Percentiles rank a stretch among this genome's conserved stretches.
phyloP scores from a whole-genome alignment of 2,113 vertebrate genomes.

The Jacana jacana region DNA sequence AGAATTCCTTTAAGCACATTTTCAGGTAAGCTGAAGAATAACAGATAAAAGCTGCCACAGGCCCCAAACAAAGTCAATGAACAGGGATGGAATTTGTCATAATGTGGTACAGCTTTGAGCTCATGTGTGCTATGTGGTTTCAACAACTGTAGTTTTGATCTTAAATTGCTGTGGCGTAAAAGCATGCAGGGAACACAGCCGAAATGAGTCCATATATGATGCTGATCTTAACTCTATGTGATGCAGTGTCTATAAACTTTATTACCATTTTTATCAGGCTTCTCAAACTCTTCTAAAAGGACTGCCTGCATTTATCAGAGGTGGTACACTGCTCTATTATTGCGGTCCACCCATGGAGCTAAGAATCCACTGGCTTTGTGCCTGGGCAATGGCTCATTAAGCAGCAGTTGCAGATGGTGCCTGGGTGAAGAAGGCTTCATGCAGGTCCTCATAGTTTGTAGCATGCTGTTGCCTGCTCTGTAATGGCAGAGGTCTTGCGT shows the following conservation, averaged over 20 bases:
- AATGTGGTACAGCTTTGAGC: background rate
- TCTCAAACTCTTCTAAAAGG: background rate
- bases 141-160: background rate
- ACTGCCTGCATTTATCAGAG: fast-evolving
- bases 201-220: background rate
- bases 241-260: background rate
- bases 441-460: background rate
- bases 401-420: background rate
- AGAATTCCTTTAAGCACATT: background rate
- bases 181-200: background rate
- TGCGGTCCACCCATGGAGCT: background rate
- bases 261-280: background rate
- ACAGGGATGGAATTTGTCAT: background rate
- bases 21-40: background rate
- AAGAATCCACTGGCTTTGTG: background rate
- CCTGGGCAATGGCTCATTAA: background rate
- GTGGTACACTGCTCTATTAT: background rate
- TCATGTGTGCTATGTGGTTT: background rate
- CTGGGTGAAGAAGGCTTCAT: background rate
- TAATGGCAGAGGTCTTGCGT: fast-evolving
- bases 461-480: background rate
- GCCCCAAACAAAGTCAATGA: background rate
- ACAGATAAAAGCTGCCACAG: background rate
- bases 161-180: background rate
- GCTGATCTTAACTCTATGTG: background rate